phyloP scores from a whole-genome alignment of 2,888 invertebrate species.

The Elegia similella region DNA sequence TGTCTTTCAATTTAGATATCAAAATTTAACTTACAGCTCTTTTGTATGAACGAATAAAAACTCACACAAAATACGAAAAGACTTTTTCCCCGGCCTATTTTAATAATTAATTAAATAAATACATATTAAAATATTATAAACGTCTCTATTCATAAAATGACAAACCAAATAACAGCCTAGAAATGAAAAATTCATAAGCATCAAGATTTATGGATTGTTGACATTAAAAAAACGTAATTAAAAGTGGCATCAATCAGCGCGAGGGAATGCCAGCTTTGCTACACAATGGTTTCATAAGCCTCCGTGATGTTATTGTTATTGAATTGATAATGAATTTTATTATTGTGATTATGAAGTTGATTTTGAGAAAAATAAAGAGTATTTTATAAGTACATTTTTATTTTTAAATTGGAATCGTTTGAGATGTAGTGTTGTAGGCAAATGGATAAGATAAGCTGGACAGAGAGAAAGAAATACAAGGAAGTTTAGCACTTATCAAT shows the following conservation, averaged over 20 bases:
- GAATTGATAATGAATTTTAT: constrained; percentile 19
- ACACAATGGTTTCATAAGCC: constrained; percentile 52
- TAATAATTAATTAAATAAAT: no score
- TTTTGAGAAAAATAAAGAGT: not conserved
- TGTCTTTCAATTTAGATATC: no score
- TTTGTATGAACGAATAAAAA: no score
- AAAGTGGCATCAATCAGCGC: constrained; percentile 64
- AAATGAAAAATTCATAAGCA: constrained; percentile 44
- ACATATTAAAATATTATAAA: no score
- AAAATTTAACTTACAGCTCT: no score
- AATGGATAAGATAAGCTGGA: no score
- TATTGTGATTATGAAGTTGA: not conserved
- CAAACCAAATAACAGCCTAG: constrained; percentile 14
- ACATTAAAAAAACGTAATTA: constrained; percentile 66
- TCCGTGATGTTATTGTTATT: constrained; percentile 38
- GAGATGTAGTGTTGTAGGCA: no score
- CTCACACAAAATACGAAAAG: no score
- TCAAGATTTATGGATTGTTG: constrained; percentile 63
- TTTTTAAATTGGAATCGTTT: no score
- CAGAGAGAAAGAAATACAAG: no score
- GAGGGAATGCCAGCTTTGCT: constrained; percentile 25
- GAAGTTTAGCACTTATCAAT: no score
- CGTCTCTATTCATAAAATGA: constrained; percentile 15
- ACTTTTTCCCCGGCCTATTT: no score
- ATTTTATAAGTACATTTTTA: not conserved